Evolutionary conservation across 2,888 invertebrate genomes (phyloP).

Genomic region (Noctua janthe): DNA sequence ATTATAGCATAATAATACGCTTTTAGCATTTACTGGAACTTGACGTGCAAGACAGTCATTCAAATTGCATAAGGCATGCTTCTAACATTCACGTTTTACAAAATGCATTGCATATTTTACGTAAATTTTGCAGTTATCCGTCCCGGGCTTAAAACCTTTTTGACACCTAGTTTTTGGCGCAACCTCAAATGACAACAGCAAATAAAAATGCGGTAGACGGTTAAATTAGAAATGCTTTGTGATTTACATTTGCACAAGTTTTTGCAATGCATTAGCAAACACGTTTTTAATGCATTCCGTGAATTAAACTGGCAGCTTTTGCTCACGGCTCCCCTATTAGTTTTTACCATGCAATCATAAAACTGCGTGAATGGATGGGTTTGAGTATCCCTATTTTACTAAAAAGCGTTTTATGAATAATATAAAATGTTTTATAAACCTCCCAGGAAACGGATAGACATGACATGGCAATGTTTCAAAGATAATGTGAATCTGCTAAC

Average conservation of each 20-base stretch:
- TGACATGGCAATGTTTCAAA: neutral
- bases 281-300: conserved; percentile 33
- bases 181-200: conserved; percentile 42
- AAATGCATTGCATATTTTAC: conserved; percentile 40
- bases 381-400: neutral
- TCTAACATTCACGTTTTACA: conserved; percentile 23
- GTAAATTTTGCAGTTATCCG: conserved; percentile 15
- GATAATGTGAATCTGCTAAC: conserved; percentile 1
- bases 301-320: conserved; percentile 21
- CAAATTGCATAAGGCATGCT: conserved; percentile 22
- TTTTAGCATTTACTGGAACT: conserved; percentile 9
- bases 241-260: conserved; percentile 34
- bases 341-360: conserved; percentile 14
- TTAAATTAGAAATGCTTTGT: conserved; percentile 36
- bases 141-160: conserved; percentile 21
- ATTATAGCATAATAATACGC: conserved; percentile 1
- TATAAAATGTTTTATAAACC: neutral
- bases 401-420: neutral
- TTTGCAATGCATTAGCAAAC: conserved; percentile 40
- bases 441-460: neutral
- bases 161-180: conserved; percentile 38
- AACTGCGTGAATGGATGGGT: neutral
- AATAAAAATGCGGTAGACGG: conserved; percentile 39
- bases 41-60: conserved; percentile 15
- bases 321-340: conserved; percentile 3